Base-by-base conservation (phyloP, 2,113 vertebrate species). In the Vombatus ursinus region DNA sequence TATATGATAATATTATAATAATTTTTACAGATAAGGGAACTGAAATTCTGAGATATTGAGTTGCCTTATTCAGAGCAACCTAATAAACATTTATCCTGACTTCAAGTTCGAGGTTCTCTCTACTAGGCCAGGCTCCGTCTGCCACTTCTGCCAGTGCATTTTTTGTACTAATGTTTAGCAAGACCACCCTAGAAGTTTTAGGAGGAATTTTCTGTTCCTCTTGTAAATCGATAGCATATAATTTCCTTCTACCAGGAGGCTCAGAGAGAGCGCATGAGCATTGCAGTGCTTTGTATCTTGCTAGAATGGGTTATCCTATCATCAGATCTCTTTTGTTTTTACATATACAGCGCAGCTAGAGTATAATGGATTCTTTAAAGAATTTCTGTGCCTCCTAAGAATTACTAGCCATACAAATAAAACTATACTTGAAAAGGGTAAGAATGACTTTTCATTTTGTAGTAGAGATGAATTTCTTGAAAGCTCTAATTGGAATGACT, bases 341-440 rank as follows among this genome's bases (percentile, higher is more conserved):
- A 44, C 68, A 84, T 44, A 84, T 84, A 84, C n/a, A 84, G 68
- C 37, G 44, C n/a, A 84, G 68, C 16, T 84, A 84, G 68, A 84
- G 68, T 84, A n/a, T 84, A 84, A 92, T 61, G 47, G 93, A 95
- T 0, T 1, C 93, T 90, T 96, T 94, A 92, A 97, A 90, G 19
- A 84, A 50, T 93, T 92, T 93, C 94, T 49, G 92, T 61, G 57
- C 91, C 31, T 95, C 68, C 51, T 44, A 94, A 48, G 22, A 96
- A 3, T 50, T 47, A 89, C 96, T 97, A 90, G 77, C 8, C 28
- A 90, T 89, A 50, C 84, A 48, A 93, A 96, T 90, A 95, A 92
- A 98, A 94, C 91, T 95, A 95, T 93, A 7, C 94, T 91, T 95
- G 50, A 23, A 77, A 93, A 97, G 91, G 50, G 19, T 47, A 61